These are phyloP conservation scores for Eleginops maclovinus DNA, from an alignment of 2,113 vertebrate species.

Conservation along the genomic window DNA sequence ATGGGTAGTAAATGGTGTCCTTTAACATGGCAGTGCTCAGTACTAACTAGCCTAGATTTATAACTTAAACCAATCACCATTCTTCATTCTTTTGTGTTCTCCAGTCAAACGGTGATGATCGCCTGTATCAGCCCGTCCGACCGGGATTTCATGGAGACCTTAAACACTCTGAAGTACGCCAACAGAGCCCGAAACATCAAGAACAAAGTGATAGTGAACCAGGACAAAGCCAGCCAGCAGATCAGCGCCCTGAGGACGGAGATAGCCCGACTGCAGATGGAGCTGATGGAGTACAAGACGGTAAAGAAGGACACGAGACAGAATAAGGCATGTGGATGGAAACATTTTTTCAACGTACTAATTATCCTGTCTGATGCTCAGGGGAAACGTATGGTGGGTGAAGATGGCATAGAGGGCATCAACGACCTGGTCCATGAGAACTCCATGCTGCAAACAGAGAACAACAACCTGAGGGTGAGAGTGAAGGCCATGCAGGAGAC, in stretches of 20 bases:
- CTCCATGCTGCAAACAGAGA: constrained; percentile 97
- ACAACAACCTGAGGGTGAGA: constrained; percentile 93
- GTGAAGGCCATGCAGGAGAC: constrained; percentile 99
- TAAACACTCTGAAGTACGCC: constrained; percentile 96
- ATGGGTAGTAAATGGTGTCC: too few relatives aligned
- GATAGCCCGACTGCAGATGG: constrained; percentile 96
- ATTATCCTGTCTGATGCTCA: constrained; percentile 49
- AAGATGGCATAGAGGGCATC: constrained; percentile 94
- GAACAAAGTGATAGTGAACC: constrained; percentile 97
- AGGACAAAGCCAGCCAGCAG: constrained; percentile 96
- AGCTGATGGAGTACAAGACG: constrained; percentile 98
- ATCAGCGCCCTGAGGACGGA: constrained; percentile 93
- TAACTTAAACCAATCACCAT: not conserved
- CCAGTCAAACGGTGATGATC: constrained; percentile 98
- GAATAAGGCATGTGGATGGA: not conserved
- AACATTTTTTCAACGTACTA: not conserved
- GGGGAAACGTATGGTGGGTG: constrained; percentile 96
- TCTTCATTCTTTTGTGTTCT: constrained; percentile 38
- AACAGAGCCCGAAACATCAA: constrained; percentile 98
- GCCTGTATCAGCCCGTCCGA: constrained; percentile 98
- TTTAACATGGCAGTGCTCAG: too few relatives aligned
- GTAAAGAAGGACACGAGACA: constrained; percentile 79
- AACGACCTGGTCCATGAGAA: constrained; percentile 99
- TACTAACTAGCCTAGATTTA: too few relatives aligned
- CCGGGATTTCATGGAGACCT: constrained; percentile 98